These are phyloP conservation scores for Tenualosa ilisha DNA, from an alignment of 2,797 vertebrate species.

Conservation along the genomic window DNA sequence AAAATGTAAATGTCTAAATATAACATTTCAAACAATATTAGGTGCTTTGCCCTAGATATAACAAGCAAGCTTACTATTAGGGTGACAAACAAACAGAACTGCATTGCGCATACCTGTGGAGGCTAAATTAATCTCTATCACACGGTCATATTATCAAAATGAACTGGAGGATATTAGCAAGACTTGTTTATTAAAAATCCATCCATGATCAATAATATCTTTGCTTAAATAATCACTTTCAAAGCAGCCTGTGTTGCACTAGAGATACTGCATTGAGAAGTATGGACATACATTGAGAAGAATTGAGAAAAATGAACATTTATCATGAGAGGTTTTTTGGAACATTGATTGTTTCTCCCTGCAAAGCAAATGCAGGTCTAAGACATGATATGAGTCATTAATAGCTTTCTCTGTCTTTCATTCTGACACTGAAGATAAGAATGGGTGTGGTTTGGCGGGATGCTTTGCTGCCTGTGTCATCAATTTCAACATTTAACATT, in stretches of 20 bases:
- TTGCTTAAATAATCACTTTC: background rate
- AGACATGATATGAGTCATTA: background rate
- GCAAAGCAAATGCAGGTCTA: background rate
- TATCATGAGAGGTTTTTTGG: background rate
- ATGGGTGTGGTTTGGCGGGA: conserved; percentile 5
- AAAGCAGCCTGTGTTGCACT: background rate
- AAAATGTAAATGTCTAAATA: background rate
- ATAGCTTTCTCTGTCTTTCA: background rate
- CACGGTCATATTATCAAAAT: background rate
- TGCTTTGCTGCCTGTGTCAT: background rate
- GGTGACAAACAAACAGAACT: background rate
- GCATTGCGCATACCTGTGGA: background rate
- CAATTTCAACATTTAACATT: background rate
- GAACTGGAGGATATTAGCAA: background rate
- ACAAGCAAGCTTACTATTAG: no score
- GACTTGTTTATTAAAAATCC: background rate
- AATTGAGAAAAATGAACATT: background rate
- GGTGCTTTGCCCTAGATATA: no score
- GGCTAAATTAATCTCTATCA: no score
- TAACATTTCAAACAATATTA: no score
- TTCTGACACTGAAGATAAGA: conserved; percentile 10
- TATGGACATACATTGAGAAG: no score
- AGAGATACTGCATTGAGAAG: background rate
- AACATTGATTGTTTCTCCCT: background rate
- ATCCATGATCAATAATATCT: background rate